Evolutionary conservation across 2,888 invertebrate genomes (phyloP).

Genomic region (Bombylius discolor): DNA sequence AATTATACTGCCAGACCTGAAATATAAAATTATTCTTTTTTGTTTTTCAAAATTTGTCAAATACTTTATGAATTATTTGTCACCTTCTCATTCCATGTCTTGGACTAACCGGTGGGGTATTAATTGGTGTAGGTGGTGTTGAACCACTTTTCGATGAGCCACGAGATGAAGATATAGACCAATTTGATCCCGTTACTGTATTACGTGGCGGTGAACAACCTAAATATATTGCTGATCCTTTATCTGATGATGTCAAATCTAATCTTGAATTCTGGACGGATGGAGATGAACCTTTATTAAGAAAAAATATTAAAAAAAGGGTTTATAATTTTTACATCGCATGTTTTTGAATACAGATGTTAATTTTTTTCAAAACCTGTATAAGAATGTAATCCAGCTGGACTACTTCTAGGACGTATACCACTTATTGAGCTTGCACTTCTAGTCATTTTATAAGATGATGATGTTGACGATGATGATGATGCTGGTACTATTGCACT

Average conservation of each 20-base stretch:
- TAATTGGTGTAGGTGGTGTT: constrained; percentile 59
- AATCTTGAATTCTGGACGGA: constrained; percentile 60
- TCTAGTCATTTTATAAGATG: constrained; percentile 10
- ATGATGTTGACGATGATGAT: too few species aligned
- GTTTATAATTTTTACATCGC: not conserved
- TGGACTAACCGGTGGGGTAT: constrained; percentile 65
- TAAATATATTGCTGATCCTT: constrained; percentile 47
- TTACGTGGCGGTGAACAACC: constrained; percentile 37
- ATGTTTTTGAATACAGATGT: not conserved
- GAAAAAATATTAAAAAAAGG: not conserved
- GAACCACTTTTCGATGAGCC: constrained; percentile 45
- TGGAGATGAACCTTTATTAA: constrained; percentile 48
- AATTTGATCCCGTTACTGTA: constrained; percentile 21
- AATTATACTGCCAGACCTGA: too few species aligned
- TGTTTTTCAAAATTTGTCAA: too few species aligned
- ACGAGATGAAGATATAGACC: constrained; percentile 39
- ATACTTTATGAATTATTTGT: too few species aligned
- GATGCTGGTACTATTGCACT: not conserved
- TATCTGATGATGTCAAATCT: constrained; percentile 47
- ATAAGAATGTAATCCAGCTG: constrained; percentile 64
- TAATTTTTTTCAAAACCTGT: constrained; percentile 39
- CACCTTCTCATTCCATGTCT: constrained; percentile 46
- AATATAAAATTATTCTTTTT: too few species aligned
- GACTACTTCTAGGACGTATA: constrained; percentile 60
- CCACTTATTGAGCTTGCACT: constrained; percentile 28